Conservation (phyloP, 2,797 vertebrate species). For the Clarias fuscus region DNA sequence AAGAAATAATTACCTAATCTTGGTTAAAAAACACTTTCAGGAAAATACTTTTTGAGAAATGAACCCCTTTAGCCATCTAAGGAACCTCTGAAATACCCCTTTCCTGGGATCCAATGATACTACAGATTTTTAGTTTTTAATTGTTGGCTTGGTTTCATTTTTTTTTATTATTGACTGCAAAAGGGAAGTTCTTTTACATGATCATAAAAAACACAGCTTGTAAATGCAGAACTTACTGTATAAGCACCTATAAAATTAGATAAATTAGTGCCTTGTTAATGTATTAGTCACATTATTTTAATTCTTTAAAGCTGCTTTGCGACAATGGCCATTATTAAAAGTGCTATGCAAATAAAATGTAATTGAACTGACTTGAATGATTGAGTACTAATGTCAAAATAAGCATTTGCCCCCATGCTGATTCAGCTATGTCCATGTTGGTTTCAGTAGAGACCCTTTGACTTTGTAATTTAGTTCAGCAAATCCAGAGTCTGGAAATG, state of each 20-base stretch:
- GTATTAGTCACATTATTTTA: not conserved
- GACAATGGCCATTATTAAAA: too few relatives aligned
- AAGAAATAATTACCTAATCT: not conserved
- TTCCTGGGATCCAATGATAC: not conserved
- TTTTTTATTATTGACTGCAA: not conserved
- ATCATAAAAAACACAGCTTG: slow-evolving; percentile 6
- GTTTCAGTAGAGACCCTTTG: not conserved
- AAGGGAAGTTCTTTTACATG: not conserved
- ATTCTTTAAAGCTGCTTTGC: too few relatives aligned
- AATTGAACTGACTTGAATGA: not conserved
- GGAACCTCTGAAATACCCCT: not conserved
- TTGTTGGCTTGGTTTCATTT: not conserved
- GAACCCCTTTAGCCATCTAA: not conserved
- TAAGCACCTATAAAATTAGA: not conserved
- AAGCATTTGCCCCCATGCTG: not conserved
- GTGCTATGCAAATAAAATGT: too few relatives aligned
- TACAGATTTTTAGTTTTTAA: not conserved
- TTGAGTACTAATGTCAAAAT: not conserved
- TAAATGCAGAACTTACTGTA: slow-evolving; percentile 12
- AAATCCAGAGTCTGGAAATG: slow-evolving; percentile 28
- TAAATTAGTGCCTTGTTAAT: not conserved
- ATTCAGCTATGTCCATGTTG: not conserved
- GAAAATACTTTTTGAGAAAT: too few relatives aligned
- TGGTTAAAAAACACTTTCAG: not conserved
- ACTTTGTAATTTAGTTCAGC: slow-evolving; percentile 13